phyloP scores from a whole-genome alignment of 2,113 vertebrate species.

The Spizaetus ornatus region DNA sequence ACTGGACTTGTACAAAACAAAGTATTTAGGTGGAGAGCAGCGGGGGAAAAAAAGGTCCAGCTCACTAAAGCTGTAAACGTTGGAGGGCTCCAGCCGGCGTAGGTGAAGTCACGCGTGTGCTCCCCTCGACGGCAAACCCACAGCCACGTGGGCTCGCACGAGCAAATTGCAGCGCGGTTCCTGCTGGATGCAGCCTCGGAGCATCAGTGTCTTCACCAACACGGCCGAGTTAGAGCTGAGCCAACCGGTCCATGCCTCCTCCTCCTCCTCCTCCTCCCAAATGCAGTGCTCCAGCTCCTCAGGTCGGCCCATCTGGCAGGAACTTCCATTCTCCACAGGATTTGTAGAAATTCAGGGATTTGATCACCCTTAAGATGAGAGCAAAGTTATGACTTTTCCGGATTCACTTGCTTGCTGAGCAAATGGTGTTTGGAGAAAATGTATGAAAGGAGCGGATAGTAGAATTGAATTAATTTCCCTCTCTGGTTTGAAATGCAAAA shows the following conservation, averaged over 20 bases:
- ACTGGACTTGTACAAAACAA: accelerated
- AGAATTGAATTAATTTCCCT: background rate
- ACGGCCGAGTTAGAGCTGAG: background rate
- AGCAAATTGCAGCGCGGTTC: background rate
- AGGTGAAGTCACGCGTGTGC: background rate
- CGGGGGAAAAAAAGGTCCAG: background rate
- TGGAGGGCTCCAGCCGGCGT: background rate
- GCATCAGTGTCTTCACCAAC: background rate
- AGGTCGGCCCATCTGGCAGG: accelerated
- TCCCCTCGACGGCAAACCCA: background rate
- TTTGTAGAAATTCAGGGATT: background rate
- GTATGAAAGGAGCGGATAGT: accelerated
- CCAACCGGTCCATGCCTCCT: background rate
- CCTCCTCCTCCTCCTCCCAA: background rate
- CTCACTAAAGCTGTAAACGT: background rate
- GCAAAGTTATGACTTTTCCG: accelerated
- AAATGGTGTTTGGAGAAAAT: accelerated
- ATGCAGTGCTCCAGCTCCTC: background rate
- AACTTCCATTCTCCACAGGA: background rate
- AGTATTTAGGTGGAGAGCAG: accelerated
- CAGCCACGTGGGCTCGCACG: background rate
- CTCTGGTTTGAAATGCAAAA: background rate
- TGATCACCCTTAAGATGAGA: background rate
- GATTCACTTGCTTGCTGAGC: background rate
- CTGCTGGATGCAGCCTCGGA: background rate